Evolutionary conservation across 2,797 vertebrate species (phyloP).

Genomic region (Phoebastria nigripes): DNA sequence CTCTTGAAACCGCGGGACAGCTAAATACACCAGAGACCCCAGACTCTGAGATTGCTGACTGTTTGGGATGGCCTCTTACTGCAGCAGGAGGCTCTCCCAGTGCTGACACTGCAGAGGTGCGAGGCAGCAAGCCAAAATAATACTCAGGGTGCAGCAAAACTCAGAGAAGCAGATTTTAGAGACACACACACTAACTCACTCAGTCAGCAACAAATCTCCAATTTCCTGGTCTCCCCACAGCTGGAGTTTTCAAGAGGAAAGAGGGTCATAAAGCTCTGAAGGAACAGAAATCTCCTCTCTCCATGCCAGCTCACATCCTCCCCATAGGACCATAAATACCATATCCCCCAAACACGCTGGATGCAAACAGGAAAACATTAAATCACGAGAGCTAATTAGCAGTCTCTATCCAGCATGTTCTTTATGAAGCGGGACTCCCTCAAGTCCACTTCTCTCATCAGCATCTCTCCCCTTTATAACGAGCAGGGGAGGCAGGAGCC

Average conservation of each 20-base stretch:
- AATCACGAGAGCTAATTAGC: conserved; percentile 32
- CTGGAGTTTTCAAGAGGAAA: conserved; percentile 40
- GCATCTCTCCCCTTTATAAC: neutral
- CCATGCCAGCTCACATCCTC: conserved; percentile 57
- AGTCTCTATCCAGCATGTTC: neutral
- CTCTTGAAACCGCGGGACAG: neutral
- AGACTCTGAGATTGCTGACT: rapidly evolving
- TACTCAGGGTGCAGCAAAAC: conserved; percentile 19
- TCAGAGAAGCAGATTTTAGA: neutral
- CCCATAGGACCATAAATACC: conserved; percentile 7
- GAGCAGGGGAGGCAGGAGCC: neutral
- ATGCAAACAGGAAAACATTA: conserved; percentile 10
- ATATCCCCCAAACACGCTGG: neutral
- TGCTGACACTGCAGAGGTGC: conserved; percentile 9
- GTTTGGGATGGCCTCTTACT: neutral
- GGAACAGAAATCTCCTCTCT: conserved; percentile 37
- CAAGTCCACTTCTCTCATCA: neutral
- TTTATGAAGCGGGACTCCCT: neutral
- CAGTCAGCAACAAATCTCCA: conserved; percentile 42
- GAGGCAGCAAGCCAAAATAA: conserved; percentile 2
- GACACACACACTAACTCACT: conserved; percentile 14
- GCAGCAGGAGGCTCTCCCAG: neutral
- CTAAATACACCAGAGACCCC: neutral
- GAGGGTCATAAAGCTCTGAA: conserved; percentile 2
- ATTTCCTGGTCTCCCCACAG: conserved; percentile 48